phyloP scores from a whole-genome alignment of 2,113 vertebrate genomes.

The Alosa alosa region DNA sequence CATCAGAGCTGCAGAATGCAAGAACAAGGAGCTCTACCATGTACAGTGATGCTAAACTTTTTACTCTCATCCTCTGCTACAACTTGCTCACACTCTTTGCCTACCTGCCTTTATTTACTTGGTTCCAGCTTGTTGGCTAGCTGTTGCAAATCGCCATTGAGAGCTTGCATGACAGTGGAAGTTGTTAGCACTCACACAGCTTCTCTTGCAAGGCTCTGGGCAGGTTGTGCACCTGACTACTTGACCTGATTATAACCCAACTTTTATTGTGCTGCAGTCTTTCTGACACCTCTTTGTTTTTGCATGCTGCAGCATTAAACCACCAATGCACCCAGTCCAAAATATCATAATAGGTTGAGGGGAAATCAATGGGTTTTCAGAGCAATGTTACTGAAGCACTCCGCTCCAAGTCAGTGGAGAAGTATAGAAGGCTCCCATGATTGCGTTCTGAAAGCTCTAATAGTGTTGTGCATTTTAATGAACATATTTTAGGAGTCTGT shows the following conservation, averaged over 20 bases:
- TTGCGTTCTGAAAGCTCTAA: background rate
- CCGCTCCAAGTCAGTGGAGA: background rate
- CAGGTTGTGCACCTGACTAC: background rate
- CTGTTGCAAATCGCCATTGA: background rate
- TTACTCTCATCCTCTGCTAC: background rate
- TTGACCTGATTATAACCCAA: background rate
- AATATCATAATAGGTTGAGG: background rate
- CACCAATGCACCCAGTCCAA: background rate
- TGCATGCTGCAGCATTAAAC: background rate
- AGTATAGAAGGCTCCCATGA: background rate
- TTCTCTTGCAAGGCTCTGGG: background rate
- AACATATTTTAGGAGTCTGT: constrained; percentile 20
- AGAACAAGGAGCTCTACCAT: background rate
- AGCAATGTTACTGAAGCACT: background rate
- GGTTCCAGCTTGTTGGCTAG: background rate
- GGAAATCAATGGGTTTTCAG: background rate
- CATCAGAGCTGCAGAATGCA: background rate
- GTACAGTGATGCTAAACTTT: background rate
- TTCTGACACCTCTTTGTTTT: background rate
- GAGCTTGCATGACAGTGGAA: background rate
- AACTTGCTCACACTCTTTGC: background rate
- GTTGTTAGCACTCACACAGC: background rate
- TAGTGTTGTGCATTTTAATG: background rate
- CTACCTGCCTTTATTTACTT: background rate
- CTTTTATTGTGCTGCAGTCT: background rate